These are phyloP conservation scores for Neostethus bicornis DNA, from an alignment of 2,797 vertebrate species.

Conservation along the genomic window DNA sequence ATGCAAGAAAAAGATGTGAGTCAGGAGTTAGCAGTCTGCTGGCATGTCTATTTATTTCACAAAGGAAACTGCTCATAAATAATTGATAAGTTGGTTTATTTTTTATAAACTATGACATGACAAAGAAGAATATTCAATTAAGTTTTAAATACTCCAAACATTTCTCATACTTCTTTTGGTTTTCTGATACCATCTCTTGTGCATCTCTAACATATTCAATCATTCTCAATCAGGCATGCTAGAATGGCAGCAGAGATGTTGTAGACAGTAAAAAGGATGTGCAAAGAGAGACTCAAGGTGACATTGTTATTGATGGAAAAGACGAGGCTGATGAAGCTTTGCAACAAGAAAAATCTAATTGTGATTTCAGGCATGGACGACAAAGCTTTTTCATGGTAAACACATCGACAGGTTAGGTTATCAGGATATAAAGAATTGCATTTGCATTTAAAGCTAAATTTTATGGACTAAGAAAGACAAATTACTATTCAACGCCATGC, in stretches of 20 bases:
- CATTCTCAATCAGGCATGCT: constrained; percentile 5
- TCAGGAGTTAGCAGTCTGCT: constrained; percentile 11
- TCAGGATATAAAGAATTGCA: constrained; percentile 5
- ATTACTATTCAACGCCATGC: too few relatives aligned
- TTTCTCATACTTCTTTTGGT: background rate
- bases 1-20: constrained; percentile 15
- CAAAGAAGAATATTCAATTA: too few relatives aligned
- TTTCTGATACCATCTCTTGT: constrained; percentile 2
- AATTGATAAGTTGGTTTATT: too few relatives aligned
- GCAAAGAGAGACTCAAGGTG: constrained; percentile 20
- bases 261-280: constrained; percentile 19
- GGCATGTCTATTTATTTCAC: constrained; percentile 1
- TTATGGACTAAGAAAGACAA: constrained; percentile 2
- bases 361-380: constrained; percentile 51
- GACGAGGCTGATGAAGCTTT: constrained; percentile 9
- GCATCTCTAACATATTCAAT: constrained; percentile 7
- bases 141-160: too few relatives aligned
- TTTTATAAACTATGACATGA: background rate
- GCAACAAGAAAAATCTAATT: constrained; percentile 39
- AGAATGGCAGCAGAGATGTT: constrained; percentile 11
- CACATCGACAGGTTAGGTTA: constrained; percentile 39
- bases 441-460: constrained; percentile 3
- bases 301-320: constrained; percentile 26
- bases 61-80: background rate
- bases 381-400: constrained; percentile 34